Evolutionary conservation across 2,888 invertebrate genomes (phyloP).

Genomic region (Lottia scabra): DNA sequence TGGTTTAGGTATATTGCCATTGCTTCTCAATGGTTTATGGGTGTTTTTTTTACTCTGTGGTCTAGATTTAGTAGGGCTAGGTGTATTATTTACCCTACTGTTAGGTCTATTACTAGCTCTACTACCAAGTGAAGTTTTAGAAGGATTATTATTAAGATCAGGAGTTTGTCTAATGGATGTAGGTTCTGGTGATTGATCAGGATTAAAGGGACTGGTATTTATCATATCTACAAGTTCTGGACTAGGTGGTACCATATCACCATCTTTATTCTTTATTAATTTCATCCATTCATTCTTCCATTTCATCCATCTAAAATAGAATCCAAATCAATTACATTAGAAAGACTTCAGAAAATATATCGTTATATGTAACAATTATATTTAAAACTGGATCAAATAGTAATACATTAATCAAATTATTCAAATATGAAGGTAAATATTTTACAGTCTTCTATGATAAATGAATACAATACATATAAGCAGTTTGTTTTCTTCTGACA

Average conservation of each 20-base stretch:
- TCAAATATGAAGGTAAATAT: too few relatives aligned
- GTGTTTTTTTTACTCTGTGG: neutral
- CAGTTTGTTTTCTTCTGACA: too few relatives aligned
- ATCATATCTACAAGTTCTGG: neutral
- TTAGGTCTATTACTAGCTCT: neutral
- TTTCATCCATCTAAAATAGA: constrained; percentile 50
- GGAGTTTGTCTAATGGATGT: neutral
- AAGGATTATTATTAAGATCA: neutral
- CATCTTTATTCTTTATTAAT: neutral
- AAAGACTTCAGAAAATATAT: too few relatives aligned
- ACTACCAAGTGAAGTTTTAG: neutral
- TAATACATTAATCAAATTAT: too few relatives aligned
- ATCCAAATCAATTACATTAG: neutral
- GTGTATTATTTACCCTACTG: neutral
- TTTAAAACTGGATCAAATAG: too few relatives aligned
- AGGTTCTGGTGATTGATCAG: neutral
- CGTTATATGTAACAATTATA: too few relatives aligned
- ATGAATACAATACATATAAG: too few relatives aligned
- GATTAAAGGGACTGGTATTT: neutral
- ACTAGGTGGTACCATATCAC: neutral
- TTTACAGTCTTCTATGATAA: too few relatives aligned
- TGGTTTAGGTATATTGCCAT: neutral
- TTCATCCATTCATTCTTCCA: constrained; percentile 39
- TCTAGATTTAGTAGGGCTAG: neutral
- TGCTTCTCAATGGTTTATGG: neutral